Base-by-base conservation (phyloP, 2,113 vertebrate genomes). In the Lepisosteus osseus region DNA sequence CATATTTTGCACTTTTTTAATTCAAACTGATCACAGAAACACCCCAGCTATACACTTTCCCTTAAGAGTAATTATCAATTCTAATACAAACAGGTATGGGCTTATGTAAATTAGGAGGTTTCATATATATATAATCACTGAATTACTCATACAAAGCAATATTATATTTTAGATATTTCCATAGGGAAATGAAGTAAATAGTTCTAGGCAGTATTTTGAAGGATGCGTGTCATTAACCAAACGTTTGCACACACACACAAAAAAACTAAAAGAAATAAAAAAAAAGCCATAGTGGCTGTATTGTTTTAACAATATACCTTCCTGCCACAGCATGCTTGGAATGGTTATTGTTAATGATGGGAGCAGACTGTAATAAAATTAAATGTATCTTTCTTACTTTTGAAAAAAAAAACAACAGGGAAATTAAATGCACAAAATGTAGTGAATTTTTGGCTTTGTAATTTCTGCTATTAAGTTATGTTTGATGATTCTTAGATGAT, bases 391-490 rank as follows among this genome's bases (percentile, higher is more conserved):
- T 69, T 59, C 47, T 59, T 69, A 43, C 56, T 44, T 69, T 59
- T 59, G 56, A 44, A 69, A 42, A 59, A 59, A 2, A 69, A 43
- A n/a, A 12, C 3, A 69, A 59, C 68, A 69, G 68, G 68, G 68
- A 59, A 13, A 42, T 68, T 68, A 68, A 68, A 68, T 54, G 66
- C 66, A 68, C 66, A 68, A 66, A 66, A 68, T 68, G 66, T 68
- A 68, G 51, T 54, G 51, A 68, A 67, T 47, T 15, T 67, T 67
- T 54, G 44, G 42, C 43, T 29, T 54, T 6, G 47, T 70, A 51
- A 5, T 51, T 11, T 65, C n/a, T 43, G 62, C 6, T 65, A 57
- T 70, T 15, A 40, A 17, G 42, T 70, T 3, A 6, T 73, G 17
- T 62, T 69, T n/a, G 17, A 40, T 47, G 47, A 55, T 51, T 17